Evolutionary conservation across 2,888 invertebrate genomes (phyloP), one percentile per base, ranked within the genome.

Genomic region (Melieria crassipennis): DNA sequence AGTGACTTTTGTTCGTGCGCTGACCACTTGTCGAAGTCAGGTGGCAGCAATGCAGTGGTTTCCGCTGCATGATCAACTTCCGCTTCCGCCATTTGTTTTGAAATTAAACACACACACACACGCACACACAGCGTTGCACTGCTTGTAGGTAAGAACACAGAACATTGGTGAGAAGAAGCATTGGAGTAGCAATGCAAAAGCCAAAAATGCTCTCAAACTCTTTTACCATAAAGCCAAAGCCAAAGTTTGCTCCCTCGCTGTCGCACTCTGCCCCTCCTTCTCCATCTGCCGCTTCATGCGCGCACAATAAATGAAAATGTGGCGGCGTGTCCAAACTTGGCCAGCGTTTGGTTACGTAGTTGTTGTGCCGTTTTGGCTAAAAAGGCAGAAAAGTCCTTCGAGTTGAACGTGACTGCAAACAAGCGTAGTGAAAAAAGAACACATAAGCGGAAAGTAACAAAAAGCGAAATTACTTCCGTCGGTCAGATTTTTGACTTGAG

Each of bases 11-110:
- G 57, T 7, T 61, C 56, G 47, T 56, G 56, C 55, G 64, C 63
- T 65, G 64, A 48, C 72, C 72, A 69, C 69, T 69, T 72, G 72
- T 69, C 72, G 72, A 72, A 69, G 72, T 65, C 72, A 72, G 72
- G 72, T 72, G 72, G 65, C 60, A 55, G 68, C 68, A 68, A 61
- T 68, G 60, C 68, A 65, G 62, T 69, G 69, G 68, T 69, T 69
- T 73, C 70, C 73, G 70, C 65, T 70, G 73, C 69, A 66, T 72
- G 72, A 72, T 72, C 72, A 69, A 69, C 72, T 72, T 72, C 72
- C 72, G 72, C 42, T 72, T 72, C 72, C 69, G 69, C 63, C 69
- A 72, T 72, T 72, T 72, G 69, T 70, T 71, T 71, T 71, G 66
- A 46, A 66, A 67, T 66, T 66, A 61, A 62, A 60, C 60, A 43